Evolutionary conservation across 2,113 vertebrate species (phyloP), one percentile per base, ranked within the genome.

Genomic region (Sinocyclocheilus rhinocerous): DNA sequence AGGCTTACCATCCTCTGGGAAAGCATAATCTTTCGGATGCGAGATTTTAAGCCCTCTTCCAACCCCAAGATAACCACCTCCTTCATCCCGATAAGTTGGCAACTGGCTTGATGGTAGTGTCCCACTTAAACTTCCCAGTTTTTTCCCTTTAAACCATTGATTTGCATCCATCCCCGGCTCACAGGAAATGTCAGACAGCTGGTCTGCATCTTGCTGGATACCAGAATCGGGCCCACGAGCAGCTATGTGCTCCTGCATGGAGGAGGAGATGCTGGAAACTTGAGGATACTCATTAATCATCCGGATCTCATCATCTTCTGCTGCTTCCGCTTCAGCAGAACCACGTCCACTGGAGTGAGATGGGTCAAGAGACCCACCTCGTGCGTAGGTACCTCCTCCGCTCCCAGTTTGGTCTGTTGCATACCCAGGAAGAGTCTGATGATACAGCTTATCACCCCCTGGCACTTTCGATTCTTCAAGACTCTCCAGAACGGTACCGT

Each of bases 211-310:
- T 85, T 98, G 97, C 93, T 99, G 98, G 91, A 99, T 99, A 77
- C 98, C 98, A 0, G 98, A 99, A 89, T 99, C 98, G 0, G 98
- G 97, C 63, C 98, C 98, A 0, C 98, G 96, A 85, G 97, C 97
- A 0, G 97, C 95, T 10, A 97, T 96, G 90, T 97, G 97, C 80
- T 97, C 97, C 87, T 97, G 96, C 95, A 98, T 95, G 70, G 97
- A 98, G 0, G 98, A 97, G 0, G 97, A 96, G 90, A 98, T 96
- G 83, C 97, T 98, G 88, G 97, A 96, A 29, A 98, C 96, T 0
- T 97, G 96, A 0, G 98, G 98, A 87, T 98, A 97, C 89, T 99
- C 98, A 0, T 99, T 99, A 88, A 99, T 99, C 98, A 99, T 99
- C 59, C 98, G 96, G 83, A 99, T 99, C 92, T 99, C 98, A 0